A percentile compares a stretch with the other conserved stretches of the same genome.
Conservation (phyloP, 2,113 vertebrate species). For the Xiphophorus maculatus region DNA sequence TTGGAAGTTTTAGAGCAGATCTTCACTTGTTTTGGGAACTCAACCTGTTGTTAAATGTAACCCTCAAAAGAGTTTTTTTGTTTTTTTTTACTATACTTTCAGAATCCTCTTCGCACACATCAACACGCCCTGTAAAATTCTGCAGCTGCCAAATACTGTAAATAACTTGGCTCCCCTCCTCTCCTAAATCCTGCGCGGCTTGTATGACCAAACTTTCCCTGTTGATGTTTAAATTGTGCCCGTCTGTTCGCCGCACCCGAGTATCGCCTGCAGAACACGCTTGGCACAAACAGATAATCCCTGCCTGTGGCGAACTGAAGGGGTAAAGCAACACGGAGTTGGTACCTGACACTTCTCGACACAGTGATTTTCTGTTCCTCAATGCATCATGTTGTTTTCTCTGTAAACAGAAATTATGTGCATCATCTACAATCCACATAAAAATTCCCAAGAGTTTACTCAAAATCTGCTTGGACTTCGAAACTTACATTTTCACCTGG, state of each 20-base stretch:
- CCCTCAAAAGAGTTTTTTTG: background rate
- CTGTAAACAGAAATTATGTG: background rate
- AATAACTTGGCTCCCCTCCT: background rate
- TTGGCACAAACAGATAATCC: background rate
- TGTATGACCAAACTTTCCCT: too few species aligned
- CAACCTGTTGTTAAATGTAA: conserved; percentile 6
- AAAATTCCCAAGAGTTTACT: too few species aligned
- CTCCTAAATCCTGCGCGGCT: too few species aligned
- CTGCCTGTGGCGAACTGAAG: background rate
- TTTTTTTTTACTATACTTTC: background rate
- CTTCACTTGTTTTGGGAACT: conserved; percentile 22
- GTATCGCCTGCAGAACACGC: background rate
- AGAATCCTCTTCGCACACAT: background rate
- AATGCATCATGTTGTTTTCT: background rate
- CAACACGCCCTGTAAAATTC: too few species aligned
- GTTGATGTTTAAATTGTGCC: too few species aligned
- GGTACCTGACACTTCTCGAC: background rate
- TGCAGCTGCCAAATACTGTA: background rate
- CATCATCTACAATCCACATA: too few species aligned
- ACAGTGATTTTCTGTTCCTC: background rate
- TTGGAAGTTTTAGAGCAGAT: background rate
- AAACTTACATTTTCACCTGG: background rate
- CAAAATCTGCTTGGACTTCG: background rate
- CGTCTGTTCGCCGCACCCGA: too few species aligned
- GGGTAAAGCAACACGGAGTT: background rate